Evolutionary conservation across 2,797 vertebrate species (phyloP), one percentile per base, ranked within the genome.

Genomic region (Sebastes steindachneri): DNA sequence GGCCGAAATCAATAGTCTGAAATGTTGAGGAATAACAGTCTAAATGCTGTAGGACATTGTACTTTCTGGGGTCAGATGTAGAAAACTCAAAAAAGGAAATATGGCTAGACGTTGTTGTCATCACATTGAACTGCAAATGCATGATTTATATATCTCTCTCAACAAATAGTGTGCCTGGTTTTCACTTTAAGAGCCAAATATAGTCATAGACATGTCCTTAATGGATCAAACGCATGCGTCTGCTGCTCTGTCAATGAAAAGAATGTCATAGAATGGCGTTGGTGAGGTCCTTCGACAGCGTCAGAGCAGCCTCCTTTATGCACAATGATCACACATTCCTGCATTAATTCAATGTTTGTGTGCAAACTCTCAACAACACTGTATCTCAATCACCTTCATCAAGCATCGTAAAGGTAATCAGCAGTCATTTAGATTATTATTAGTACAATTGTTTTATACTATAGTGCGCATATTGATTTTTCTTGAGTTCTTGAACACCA

Each of bases 1-100:
- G 68, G 23, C 63, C 11, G 6, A 76, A 84, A 86, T 82, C 64
- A 68, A 73, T 80, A 67, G 51, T 85, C 33, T 68, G 72, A 67
- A 53, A 57, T 57, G 65, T 54, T n/a, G 19, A 4, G 7, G 45
- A 35, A 19, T 14, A 58, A 28, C 3, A 10, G 59, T 23, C 1
- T 4, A 53, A 73, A 25, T 60, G 57, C 66, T 48, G 15, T 19
- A 19, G 41, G 41, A 19, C 41, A 37, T 0, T 45, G 41, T 45
- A 48, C 45, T 48, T 48, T 48, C 15, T 48, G 48, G 48, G 48
- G 19, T n/a, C 48, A 53, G 19, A 53, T n/a, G 19, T n/a, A 53
- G 48, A n/a, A 53, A 53, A 53, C 45, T 19, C 17, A 48, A 48
- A 48, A 0, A 8, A 48, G 45, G 54, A 12, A 14, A 25, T 25